These are phyloP conservation scores for Nesoenas mayeri DNA, from an alignment of 2,113 vertebrate genomes.

Conservation along the genomic window DNA sequence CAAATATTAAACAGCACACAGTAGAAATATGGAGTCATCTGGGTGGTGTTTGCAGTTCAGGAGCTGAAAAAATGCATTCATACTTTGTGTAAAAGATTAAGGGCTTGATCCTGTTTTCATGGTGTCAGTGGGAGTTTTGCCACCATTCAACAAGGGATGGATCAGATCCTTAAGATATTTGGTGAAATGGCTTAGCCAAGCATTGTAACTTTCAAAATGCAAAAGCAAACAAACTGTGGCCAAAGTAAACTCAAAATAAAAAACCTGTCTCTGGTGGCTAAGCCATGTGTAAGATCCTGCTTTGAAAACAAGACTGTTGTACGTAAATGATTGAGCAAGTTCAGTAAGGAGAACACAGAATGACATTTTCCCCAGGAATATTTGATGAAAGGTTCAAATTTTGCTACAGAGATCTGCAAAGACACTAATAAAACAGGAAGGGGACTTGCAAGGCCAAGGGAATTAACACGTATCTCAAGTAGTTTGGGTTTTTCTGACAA, in stretches of 20 bases:
- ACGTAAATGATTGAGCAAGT: background rate
- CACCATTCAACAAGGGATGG: background rate
- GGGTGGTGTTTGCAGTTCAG: background rate
- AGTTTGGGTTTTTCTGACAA: background rate
- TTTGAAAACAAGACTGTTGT: background rate
- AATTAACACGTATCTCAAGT: background rate
- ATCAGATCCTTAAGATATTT: background rate
- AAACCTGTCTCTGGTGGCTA: background rate
- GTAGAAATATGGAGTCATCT: background rate
- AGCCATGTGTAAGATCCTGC: background rate
- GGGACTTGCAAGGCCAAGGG: background rate
- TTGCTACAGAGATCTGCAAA: background rate
- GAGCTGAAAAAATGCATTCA: background rate
- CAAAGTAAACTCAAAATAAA: constrained; percentile 28
- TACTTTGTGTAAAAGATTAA: constrained; percentile 22
- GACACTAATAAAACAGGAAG: background rate
- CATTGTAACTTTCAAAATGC: background rate
- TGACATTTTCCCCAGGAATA: background rate
- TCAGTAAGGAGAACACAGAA: background rate
- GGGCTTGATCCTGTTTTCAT: constrained; percentile 21
- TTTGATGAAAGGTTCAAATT: background rate
- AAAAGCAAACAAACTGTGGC: background rate
- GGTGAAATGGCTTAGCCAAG: background rate
- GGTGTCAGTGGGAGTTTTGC: constrained; percentile 12
- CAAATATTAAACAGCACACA: background rate